A percentile compares a stretch with the other conserved stretches of the same genome.
Conservation (phyloP, 1,140 invertebrate species). For the Macrobrachium nipponense region DNA sequence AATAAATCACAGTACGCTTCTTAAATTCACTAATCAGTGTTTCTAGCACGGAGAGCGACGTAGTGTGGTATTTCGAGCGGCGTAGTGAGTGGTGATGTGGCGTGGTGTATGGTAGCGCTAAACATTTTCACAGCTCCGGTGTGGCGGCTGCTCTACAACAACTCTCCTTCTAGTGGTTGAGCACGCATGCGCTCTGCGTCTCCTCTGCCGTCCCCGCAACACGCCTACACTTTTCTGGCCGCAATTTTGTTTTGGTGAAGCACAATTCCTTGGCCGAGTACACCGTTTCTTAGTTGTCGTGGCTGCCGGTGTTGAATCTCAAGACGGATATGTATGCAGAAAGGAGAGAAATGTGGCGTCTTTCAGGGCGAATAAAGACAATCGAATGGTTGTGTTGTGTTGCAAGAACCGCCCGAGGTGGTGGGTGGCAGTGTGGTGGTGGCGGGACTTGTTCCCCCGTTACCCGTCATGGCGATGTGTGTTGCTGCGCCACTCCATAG, state of each 20-base stretch:
- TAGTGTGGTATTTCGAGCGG: constrained; percentile 47
- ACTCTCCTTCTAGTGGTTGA: constrained; percentile 39
- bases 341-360: not conserved
- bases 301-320: not conserved
- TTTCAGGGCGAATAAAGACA: not conserved
- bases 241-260: constrained; percentile 8
- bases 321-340: not conserved
- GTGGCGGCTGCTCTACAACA: constrained; percentile 52
- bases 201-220: constrained; percentile 48
- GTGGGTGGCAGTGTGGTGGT: constrained; percentile 46
- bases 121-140: constrained; percentile 61
- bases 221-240: constrained; percentile 21
- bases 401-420: constrained; percentile 40
- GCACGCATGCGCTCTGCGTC: constrained; percentile 61
- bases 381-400: constrained; percentile 19
- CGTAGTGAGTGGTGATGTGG: constrained; percentile 47
- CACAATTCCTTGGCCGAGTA: not conserved
- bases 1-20: constrained; percentile 39
- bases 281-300: not conserved
- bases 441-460: constrained; percentile 25
- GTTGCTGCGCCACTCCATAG: constrained; percentile 20
- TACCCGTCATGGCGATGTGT: constrained; percentile 46
- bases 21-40: constrained; percentile 42
- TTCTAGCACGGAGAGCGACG: constrained; percentile 51
- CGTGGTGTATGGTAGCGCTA: constrained; percentile 51